phyloP scores from a whole-genome alignment of 2,797 vertebrate genomes.

The Florisuga fusca region DNA sequence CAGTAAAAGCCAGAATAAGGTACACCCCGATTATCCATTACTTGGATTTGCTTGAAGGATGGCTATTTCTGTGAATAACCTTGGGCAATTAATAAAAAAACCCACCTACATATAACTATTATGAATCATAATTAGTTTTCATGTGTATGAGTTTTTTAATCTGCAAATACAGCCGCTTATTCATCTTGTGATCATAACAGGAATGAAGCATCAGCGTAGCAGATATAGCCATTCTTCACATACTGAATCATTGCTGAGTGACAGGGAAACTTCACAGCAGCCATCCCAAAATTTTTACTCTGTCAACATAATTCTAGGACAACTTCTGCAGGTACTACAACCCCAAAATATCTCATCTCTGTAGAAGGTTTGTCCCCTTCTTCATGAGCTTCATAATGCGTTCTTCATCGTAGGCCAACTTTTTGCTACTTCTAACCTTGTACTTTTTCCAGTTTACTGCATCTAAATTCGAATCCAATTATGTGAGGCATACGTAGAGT shows the following conservation, averaged over 20 bases:
- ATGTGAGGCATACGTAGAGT: neutral
- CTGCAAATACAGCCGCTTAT: neutral
- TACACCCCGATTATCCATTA: constrained; percentile 30
- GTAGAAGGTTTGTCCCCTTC: neutral
- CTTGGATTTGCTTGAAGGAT: constrained; percentile 19
- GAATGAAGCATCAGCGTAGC: neutral
- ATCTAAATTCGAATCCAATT: neutral
- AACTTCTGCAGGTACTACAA: neutral
- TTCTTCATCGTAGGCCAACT: neutral
- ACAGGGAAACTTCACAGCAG: neutral
- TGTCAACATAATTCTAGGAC: neutral
- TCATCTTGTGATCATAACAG: neutral
- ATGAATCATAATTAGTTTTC: neutral
- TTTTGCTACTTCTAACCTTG: neutral
- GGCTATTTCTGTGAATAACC: constrained; percentile 32
- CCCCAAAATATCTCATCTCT: neutral
- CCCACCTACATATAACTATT: neutral
- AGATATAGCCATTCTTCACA: neutral
- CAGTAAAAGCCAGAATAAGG: constrained; percentile 33
- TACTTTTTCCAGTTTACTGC: neutral
- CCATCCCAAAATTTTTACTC: neutral
- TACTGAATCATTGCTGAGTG: neutral
- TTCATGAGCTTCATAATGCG: neutral
- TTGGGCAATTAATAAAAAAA: neutral
- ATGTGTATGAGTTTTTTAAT: neutral